Conservation (phyloP, 2,797 vertebrate genomes). For the Mormyrus proboscirostris region DNA sequence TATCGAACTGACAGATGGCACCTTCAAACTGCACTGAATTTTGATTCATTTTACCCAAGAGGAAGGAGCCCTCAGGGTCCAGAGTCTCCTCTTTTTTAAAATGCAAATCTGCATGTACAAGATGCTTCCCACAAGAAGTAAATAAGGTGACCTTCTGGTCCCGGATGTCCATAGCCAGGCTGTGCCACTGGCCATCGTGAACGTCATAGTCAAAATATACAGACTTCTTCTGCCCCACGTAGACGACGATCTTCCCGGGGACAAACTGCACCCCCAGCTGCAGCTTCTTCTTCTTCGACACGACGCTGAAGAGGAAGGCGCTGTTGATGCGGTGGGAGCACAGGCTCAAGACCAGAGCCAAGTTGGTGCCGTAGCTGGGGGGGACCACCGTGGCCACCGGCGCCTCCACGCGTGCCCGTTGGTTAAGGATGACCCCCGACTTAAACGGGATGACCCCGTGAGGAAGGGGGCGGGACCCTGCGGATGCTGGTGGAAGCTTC, state of each 20-base stretch:
- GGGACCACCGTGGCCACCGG: constrained; percentile 70
- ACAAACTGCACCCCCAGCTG: constrained; percentile 87
- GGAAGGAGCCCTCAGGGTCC: constrained; percentile 82
- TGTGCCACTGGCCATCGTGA: constrained; percentile 90
- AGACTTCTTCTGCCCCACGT: constrained; percentile 75
- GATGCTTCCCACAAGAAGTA: constrained; percentile 82
- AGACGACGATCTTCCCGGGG: constrained; percentile 74
- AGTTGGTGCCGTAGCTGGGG: constrained; percentile 56
- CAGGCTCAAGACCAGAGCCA: constrained; percentile 82
- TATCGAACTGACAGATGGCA: constrained; percentile 92
- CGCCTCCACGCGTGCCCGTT: constrained; percentile 69
- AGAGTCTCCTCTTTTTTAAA: constrained; percentile 70
- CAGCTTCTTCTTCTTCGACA: constrained; percentile 74
- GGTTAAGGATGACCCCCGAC: constrained; percentile 87
- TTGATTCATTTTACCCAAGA: constrained; percentile 84
- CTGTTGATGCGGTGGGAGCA: constrained; percentile 89
- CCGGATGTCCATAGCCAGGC: constrained; percentile 75
- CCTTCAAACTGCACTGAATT: constrained; percentile 87
- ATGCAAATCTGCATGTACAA: constrained; percentile 67
- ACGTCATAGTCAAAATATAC: constrained; percentile 84
- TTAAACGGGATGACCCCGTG: constrained; percentile 85
- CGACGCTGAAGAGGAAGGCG: constrained; percentile 82
- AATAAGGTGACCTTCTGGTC: constrained; percentile 72
- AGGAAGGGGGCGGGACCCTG: constrained; percentile 55
- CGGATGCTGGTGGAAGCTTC: constrained; percentile 47